Evolutionary conservation across 2,888 invertebrate genomes (phyloP), one percentile per base, ranked within the genome.

Genomic region (Hypena proboscidalis): DNA sequence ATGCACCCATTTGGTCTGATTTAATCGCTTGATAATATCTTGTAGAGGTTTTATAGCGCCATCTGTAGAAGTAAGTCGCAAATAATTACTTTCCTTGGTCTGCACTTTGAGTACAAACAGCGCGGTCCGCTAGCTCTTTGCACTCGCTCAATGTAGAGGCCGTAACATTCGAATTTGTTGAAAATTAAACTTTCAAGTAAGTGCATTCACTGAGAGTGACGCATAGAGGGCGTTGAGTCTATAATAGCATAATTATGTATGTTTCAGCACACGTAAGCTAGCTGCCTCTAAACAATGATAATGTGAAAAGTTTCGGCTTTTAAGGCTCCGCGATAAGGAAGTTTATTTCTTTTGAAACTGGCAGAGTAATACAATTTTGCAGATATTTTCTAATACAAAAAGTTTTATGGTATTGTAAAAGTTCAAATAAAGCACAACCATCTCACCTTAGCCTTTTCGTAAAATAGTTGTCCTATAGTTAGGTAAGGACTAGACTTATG

Each of bases 31-130:
- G 2, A 1, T 0, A 19, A 4, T 32, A 26, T 21, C 19, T 34
- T 25, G 29, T 4, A 6, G 29, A 32, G 5, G n/a, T 26, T 10
- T 13, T 23, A 11, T 31, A 60, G 29, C 64, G 64, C 60, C 62
- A 63, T 63, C 62, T 63, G 25, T 55, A 40, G 34, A 23, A 0
- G 15, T 22, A 31, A 19, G 17, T 17, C 22, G 40, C 3, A 60
- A 63, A 29, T 46, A n/a, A 26, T 41, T 11, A 52, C 49, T 60
- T 47, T 47, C 25, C 19, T 45, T 41, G 14, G 33, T 30, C 22
- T 25, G 29, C 8, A 29, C 22, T 39, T 45, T n/a, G 26, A 32
- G 20, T 31, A 31, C 25, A 34, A 35, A n/a, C n/a, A n/a, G n/a
- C n/a, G 21, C 22, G 11, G 22, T 11, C 20, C 29, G 26, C 40